These are phyloP conservation scores for Valencia hispanica DNA, from an alignment of 2,797 vertebrate species.

Conservation along the genomic window DNA sequence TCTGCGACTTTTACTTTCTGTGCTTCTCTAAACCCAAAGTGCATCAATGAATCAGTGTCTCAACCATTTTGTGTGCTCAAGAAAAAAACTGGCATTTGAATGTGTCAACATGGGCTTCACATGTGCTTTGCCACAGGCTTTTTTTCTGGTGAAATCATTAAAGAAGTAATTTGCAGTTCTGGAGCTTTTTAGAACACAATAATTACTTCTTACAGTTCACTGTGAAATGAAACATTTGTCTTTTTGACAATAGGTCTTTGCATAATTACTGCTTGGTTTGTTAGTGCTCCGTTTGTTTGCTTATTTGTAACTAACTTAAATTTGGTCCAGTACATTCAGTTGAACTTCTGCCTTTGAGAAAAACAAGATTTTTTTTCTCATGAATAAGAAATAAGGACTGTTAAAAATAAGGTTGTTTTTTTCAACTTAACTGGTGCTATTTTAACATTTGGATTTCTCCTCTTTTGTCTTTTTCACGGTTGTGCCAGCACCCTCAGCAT, in stretches of 20 bases:
- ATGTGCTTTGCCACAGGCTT: neutral
- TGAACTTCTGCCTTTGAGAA: constrained; percentile 52
- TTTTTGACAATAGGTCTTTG: constrained; percentile 1
- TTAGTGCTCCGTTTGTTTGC: constrained; percentile 9
- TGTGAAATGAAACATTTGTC: constrained; percentile 2
- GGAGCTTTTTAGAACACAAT: neutral
- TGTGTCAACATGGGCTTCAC: constrained; percentile 1
- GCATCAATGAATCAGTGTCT: constrained; percentile 39
- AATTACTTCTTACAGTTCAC: constrained; percentile 10
- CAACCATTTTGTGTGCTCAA: constrained; percentile 5
- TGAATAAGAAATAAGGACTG: constrained; percentile 63
- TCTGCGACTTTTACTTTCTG: constrained; percentile 22
- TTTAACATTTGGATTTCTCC: constrained; percentile 41
- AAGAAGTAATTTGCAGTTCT: constrained; percentile 14
- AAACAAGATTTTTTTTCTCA: constrained; percentile 53
- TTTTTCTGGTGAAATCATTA: neutral
- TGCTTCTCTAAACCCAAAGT: constrained; percentile 10
- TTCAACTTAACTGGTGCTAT: constrained; percentile 32
- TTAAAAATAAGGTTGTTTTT: constrained; percentile 60
- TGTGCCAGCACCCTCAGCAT: constrained; percentile 20
- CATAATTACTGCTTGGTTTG: constrained; percentile 18
- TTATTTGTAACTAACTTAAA: constrained; percentile 35
- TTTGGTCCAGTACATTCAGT: constrained; percentile 39
- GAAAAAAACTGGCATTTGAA: constrained; percentile 9
- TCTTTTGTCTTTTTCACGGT: constrained; percentile 1